Percentiles rank a stretch among this genome's conserved stretches.
Conservation (phyloP, 2,113 vertebrate genomes). For the Coturnix japonica region DNA sequence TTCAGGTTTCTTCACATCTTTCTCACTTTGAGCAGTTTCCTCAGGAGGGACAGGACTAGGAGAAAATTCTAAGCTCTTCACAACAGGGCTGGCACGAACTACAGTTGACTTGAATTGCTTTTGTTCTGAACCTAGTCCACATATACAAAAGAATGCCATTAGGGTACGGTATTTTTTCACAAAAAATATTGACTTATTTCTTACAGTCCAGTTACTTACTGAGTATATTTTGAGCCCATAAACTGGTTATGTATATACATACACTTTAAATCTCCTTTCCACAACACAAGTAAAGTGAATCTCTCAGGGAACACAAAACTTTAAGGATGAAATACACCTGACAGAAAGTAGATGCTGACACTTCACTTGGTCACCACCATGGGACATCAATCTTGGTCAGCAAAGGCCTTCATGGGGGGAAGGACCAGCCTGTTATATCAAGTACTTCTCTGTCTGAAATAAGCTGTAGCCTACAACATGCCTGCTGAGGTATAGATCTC, state of each 20-base stretch:
- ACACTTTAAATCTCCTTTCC: not conserved
- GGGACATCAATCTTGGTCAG: not conserved
- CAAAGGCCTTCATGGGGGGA: not conserved
- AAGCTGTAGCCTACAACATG: not conserved
- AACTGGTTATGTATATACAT: not conserved
- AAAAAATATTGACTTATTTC: not conserved
- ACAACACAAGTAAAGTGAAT: not conserved
- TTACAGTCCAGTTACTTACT: not conserved
- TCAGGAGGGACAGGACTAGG: conserved; percentile 46
- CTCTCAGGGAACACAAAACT: not conserved
- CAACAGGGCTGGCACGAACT: conserved; percentile 67
- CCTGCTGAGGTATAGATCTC: not conserved
- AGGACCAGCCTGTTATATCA: not conserved
- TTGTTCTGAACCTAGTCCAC: conserved; percentile 50
- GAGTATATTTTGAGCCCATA: not conserved
- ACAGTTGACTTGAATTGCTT: conserved; percentile 71
- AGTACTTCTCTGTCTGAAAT: not conserved
- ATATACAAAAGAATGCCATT: not conserved
- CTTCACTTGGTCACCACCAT: not conserved
- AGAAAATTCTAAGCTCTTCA: conserved; percentile 68
- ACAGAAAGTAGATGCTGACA: not conserved
- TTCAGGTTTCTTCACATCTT: conserved; percentile 62
- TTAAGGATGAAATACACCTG: not conserved
- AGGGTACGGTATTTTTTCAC: not conserved
- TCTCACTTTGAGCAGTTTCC: conserved; percentile 17